Base-by-base conservation (phyloP, 2,888 invertebrate genomes). In the Agrotis puta region DNA sequence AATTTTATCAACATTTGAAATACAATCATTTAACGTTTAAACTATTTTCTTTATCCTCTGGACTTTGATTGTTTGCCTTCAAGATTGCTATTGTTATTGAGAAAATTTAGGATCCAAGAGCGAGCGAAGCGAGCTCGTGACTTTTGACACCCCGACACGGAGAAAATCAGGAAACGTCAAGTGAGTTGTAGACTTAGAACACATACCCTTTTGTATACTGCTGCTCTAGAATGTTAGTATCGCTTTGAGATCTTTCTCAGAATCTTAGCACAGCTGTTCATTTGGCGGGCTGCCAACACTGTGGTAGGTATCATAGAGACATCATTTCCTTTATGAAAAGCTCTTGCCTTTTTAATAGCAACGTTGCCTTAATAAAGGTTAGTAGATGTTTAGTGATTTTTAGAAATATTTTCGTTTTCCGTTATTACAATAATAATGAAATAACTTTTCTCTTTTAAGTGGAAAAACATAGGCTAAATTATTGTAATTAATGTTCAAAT, bases 281-380 rank as follows among this genome's bases (percentile, higher is more conserved):
- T 74, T 71, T 71, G 74, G 70, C 70, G 13, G 2, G 0, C 9
- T 9, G 53, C 70, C 70, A 71, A 27, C 24, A 2, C 47, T 74
- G 64, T 48, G 74, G 39, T 64, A 18, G 33, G 18, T 54, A 47
- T 47, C 53, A 39, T 64, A 18, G 20, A 24, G 64, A 47, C 20
- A 64, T 7, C 7, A 24, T 74, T 53, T 70, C 39, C 33, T 45
- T 45, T 9, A n/a, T 39, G 11, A 45, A 20, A 18, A 7, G 20
- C 20, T 47, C 18, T 9, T 4, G 16, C 11, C 27, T 33, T 53
- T 53, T 39, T 45, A 14, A 14, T 33, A 11, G 6, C 2, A 22
- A 27, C 2, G 14, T 27, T 0, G n/a, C 2, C 7, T 2, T 3
- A 51, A 13, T 4, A 20, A 14, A 27, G 7, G 9, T 14, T 7